Percentiles rank a stretch among this genome's conserved stretches.
Evolutionary conservation across 2,888 invertebrate species (phyloP).

Genomic region (Amphipoea oculea): DNA sequence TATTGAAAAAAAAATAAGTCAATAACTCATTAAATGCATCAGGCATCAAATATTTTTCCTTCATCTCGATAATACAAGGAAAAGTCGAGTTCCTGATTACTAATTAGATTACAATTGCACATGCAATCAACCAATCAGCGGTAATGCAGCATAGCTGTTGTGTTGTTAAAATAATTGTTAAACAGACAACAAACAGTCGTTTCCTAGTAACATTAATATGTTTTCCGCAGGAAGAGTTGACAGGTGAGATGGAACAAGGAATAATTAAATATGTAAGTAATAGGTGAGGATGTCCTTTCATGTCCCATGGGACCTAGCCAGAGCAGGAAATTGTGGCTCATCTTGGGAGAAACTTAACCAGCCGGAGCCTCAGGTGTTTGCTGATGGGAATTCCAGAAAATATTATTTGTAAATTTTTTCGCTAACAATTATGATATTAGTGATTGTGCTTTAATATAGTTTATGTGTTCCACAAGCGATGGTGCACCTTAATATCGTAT

Average conservation of each 20-base stretch:
- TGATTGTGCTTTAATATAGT: background rate
- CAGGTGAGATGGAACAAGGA: conserved; percentile 14
- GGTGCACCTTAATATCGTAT: too few relatives aligned
- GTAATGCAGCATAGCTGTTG: conserved; percentile 18
- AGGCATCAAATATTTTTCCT: conserved; percentile 1
- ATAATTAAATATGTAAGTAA: conserved; percentile 1
- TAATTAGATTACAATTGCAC: conserved; percentile 32
- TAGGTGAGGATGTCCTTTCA: background rate
- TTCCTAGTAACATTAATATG: conserved; percentile 44
- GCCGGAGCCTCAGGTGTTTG: background rate
- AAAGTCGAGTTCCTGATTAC: conserved; percentile 39
- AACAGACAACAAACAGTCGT: conserved; percentile 3
- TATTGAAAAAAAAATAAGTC: background rate
- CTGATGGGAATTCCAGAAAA: background rate
- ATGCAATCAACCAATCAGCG: conserved; percentile 41
- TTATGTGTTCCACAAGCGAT: too few relatives aligned
- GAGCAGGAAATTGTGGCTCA: background rate
- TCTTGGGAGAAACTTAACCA: background rate
- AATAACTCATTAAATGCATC: background rate
- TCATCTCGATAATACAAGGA: conserved; percentile 27
- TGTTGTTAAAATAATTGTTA: conserved; percentile 37
- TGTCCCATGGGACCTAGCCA: too few relatives aligned
- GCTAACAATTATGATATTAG: background rate
- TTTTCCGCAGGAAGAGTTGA: conserved; percentile 49
- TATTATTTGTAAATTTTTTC: background rate